Evolutionary conservation across 2,113 vertebrate genomes (phyloP), one percentile per base, ranked within the genome.

Genomic region (Rhabdomys dilectus): DNA sequence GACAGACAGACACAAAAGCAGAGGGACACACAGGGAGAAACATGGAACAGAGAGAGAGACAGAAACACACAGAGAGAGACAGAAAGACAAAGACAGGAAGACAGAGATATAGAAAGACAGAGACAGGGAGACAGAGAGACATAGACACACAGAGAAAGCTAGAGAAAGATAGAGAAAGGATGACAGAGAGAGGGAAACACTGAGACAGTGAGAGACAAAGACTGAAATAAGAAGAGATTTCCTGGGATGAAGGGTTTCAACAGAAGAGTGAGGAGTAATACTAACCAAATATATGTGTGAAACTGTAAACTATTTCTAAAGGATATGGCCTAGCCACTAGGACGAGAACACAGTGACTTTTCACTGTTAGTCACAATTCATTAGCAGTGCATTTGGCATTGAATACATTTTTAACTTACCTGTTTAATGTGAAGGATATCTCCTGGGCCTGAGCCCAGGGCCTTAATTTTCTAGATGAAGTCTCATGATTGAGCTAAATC

Each of bases 261-360:
- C 48, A 80, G 48, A 82, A 82, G 80, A 42, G 24, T 15, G 3
- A 42, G n/a, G 56, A 26, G 56, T 62, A 13, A 84, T 12, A 76
- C 51, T n/a, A 42, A 29, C 80, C 39, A 73, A 22, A 72, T n/a
- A 12, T 3, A 84, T 4, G 2, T 19, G n/a, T 45, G 12, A 34
- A 85, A 21, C 39, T 45, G 16, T 48, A 42, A 31, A 87, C 62
- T 21, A 8, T 10, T 68, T 36, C 12, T 84, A 22, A 66, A 48
- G 39, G 5, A 87, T 66, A 70, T 19, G 60, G 0, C 91, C 29
- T 29, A 80, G 66, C 91, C 95, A 95, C 93, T 84, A 89, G 96
- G 48, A 87, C 78, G 91, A 6, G 4, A 72, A 60, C 62, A 81
- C 9, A 62, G 34, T 70, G 53, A 96, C 70, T 39, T 89, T 95